phyloP scores from a whole-genome alignment of 2,797 vertebrate species.

The Hydrophis major region DNA sequence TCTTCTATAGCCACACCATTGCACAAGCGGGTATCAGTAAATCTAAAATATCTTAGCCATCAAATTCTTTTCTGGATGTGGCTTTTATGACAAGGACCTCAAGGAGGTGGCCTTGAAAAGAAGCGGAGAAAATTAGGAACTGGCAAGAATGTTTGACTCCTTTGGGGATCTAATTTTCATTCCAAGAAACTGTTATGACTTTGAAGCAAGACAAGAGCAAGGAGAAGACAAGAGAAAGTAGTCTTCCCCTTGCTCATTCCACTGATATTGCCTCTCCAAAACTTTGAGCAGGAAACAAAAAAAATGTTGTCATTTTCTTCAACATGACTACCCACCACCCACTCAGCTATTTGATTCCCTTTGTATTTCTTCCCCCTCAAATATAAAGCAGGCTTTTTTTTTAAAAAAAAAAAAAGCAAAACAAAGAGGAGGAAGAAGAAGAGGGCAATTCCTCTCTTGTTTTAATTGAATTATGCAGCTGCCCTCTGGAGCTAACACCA shows the following conservation, averaged over 20 bases:
- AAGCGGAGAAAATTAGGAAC: neutral
- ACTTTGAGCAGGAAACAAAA: slow-evolving; percentile 41
- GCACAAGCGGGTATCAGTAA: neutral
- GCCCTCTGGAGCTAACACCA: slow-evolving; percentile 72
- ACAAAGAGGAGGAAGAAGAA: slow-evolving; percentile 60
- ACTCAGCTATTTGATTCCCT: slow-evolving; percentile 23
- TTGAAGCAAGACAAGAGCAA: neutral
- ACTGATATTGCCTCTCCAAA: slow-evolving; percentile 43
- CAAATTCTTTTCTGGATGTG: neutral
- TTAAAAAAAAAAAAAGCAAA: slow-evolving; percentile 59
- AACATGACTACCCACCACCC: slow-evolving; percentile 42
- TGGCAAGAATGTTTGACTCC: neutral
- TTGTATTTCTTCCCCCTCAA: neutral
- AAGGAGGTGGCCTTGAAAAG: neutral
- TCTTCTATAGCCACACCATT: neutral
- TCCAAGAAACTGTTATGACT: slow-evolving; percentile 31
- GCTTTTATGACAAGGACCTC: neutral
- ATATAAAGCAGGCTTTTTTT: slow-evolving; percentile 46
- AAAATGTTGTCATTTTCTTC: neutral
- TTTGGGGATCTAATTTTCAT: slow-evolving; percentile 29
- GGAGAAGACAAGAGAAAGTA: slow-evolving; percentile 18
- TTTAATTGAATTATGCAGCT: slow-evolving; percentile 76
- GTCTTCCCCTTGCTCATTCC: slow-evolving; percentile 1
- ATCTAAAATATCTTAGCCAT: neutral
- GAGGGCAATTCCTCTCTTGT: slow-evolving; percentile 67